Conservation (phyloP, 2,888 invertebrate genomes). For the Serripes groenlandicus region DNA sequence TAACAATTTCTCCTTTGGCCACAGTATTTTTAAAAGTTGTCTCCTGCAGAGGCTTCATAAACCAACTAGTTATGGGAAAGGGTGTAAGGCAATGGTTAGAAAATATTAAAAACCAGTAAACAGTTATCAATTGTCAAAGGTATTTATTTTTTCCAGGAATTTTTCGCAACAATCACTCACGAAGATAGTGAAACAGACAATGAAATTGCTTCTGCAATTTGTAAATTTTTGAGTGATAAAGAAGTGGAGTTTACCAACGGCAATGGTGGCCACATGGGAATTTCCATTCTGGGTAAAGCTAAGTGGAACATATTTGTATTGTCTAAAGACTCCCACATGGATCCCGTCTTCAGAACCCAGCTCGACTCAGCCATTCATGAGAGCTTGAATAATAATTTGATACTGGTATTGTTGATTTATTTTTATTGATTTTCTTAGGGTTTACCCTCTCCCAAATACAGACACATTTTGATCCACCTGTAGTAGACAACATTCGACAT, state of each 20-base stretch:
- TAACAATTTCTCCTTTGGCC: too few relatives aligned
- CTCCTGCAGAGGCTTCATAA: too few relatives aligned
- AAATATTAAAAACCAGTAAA: too few relatives aligned
- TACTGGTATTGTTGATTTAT: too few relatives aligned
- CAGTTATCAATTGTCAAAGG: too few relatives aligned
- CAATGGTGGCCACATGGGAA: neutral
- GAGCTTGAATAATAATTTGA: constrained; percentile 28
- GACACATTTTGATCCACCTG: too few relatives aligned
- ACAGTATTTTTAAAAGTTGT: too few relatives aligned
- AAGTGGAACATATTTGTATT: constrained; percentile 55
- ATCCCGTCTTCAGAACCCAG: constrained; percentile 2
- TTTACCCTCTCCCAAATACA: too few relatives aligned
- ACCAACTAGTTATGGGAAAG: too few relatives aligned
- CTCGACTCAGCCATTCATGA: constrained; percentile 27
- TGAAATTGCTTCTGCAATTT: neutral
- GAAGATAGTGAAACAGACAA: constrained; percentile 11
- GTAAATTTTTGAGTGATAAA: constrained; percentile 22
- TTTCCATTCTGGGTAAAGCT: constrained; percentile 22
- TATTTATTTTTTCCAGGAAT: constrained; percentile 2
- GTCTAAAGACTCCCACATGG: constrained; percentile 30
- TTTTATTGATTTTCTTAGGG: too few relatives aligned
- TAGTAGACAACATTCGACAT: too few relatives aligned
- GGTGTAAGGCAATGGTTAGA: too few relatives aligned
- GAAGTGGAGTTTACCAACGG: constrained; percentile 39
- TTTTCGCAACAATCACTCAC: constrained; percentile 23